Conservation (phyloP, 2,113 vertebrate genomes). For the Kryptolebias marmoratus region DNA sequence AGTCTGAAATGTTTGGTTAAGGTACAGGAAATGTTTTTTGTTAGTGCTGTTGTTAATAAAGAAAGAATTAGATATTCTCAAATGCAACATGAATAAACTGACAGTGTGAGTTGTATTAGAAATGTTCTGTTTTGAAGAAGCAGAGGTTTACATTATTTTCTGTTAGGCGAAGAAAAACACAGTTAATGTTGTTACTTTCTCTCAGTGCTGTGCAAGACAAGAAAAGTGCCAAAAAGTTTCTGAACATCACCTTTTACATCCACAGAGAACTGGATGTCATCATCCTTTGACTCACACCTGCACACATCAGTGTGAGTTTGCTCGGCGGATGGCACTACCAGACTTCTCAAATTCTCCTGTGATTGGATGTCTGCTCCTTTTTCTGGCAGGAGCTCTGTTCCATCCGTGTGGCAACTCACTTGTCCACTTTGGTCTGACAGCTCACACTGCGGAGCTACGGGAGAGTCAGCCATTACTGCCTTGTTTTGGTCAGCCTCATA, state of each 20-base stretch:
- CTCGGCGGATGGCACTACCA: slow-evolving; percentile 73
- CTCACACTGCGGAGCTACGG: slow-evolving; percentile 72
- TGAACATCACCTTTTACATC: slow-evolving; percentile 79
- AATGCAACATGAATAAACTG: neutral
- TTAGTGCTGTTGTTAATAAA: too few species aligned
- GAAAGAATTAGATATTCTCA: neutral
- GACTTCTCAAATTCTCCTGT: slow-evolving; percentile 70
- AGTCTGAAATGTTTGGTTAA: too few species aligned
- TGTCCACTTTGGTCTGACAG: slow-evolving; percentile 66
- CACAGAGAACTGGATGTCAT: slow-evolving; percentile 76
- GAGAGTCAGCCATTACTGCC: slow-evolving; percentile 61
- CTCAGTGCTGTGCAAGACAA: slow-evolving; percentile 57
- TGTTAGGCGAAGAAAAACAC: slow-evolving; percentile 28
- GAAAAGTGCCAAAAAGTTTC: slow-evolving; percentile 48
- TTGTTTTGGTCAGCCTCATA: slow-evolving; percentile 71
- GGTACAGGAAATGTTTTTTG: too few species aligned
- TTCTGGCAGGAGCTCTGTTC: slow-evolving; percentile 58
- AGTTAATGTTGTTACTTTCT: slow-evolving; percentile 15
- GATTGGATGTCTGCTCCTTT: slow-evolving; percentile 71
- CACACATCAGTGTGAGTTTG: slow-evolving; percentile 74
- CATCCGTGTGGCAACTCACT: slow-evolving; percentile 77
- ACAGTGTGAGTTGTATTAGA: neutral
- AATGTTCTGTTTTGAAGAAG: neutral
- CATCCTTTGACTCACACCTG: slow-evolving; percentile 78
- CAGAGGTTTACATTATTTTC: neutral